These are phyloP conservation scores for Eupristina koningsbergeri DNA, from an alignment of 1,140 invertebrate genomes.

Conservation along the genomic window DNA sequence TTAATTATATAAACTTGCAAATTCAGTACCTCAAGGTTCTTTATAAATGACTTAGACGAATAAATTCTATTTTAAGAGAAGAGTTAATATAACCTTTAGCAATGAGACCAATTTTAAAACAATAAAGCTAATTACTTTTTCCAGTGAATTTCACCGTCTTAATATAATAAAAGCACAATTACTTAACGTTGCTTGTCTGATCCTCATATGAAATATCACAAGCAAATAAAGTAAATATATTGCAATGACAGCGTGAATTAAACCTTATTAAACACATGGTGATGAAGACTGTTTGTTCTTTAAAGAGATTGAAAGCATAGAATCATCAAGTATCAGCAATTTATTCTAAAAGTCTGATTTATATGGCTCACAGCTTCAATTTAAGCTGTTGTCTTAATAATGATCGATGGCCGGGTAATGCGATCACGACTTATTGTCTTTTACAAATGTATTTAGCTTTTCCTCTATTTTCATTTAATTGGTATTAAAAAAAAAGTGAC, in stretches of 20 bases:
- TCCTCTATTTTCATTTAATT: background rate
- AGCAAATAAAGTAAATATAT: background rate
- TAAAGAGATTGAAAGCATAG: background rate
- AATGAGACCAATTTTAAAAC: background rate
- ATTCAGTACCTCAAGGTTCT: too few species aligned
- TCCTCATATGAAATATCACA: background rate
- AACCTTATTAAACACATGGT: background rate
- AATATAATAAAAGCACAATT: slow-evolving; percentile 4
- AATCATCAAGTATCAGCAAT: background rate
- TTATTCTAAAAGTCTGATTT: background rate
- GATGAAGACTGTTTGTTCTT: background rate
- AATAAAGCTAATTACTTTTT: background rate
- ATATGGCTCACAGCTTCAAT: background rate
- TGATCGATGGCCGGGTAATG: background rate
- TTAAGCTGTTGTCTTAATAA: background rate
- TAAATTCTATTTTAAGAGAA: background rate
- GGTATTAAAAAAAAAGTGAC: background rate
- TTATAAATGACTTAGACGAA: background rate
- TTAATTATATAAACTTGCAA: too few species aligned
- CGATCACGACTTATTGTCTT: background rate
- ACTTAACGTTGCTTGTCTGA: background rate
- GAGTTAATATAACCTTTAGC: background rate
- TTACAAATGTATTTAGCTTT: background rate
- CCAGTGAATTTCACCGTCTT: background rate
- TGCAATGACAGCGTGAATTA: background rate